phyloP scores from a whole-genome alignment of 2,888 invertebrate species.

The Apodemia zela region DNA sequence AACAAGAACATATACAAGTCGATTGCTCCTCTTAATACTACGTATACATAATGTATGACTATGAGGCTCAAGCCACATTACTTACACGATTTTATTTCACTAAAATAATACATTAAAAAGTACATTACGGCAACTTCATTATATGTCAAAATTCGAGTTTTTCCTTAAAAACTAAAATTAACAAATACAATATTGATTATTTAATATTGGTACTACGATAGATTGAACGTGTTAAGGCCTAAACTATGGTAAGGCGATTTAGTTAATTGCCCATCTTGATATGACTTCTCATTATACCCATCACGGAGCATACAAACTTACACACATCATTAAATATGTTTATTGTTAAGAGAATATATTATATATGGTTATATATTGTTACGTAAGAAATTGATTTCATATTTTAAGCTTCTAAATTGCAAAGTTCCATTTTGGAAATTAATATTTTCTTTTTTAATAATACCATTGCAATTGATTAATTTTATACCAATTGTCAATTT shows the following conservation, averaged over 20 bases:
- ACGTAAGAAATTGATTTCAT: no score
- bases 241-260: constrained; percentile 56
- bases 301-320: no score
- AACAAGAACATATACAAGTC: constrained; percentile 64
- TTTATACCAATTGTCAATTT: no score
- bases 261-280: background rate
- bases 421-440: no score
- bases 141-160: constrained; percentile 8
- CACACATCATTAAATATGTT: no score
- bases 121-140: constrained; percentile 36
- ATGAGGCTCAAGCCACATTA: constrained; percentile 30
- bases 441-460: no score
- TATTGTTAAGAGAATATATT: no score
- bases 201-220: constrained; percentile 47
- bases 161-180: constrained; percentile 2
- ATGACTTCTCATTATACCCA: background rate
- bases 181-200: constrained; percentile 24
- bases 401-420: no score
- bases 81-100: constrained; percentile 21
- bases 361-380: no score
- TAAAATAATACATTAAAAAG: constrained; percentile 27
- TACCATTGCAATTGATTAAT: no score
- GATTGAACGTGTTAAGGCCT: constrained; percentile 41
- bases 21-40: constrained; percentile 27
- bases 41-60: constrained; percentile 35